These are phyloP conservation scores for Brachymystax lenok DNA, from an alignment of 2,797 vertebrate species.

Conservation along the genomic window DNA sequence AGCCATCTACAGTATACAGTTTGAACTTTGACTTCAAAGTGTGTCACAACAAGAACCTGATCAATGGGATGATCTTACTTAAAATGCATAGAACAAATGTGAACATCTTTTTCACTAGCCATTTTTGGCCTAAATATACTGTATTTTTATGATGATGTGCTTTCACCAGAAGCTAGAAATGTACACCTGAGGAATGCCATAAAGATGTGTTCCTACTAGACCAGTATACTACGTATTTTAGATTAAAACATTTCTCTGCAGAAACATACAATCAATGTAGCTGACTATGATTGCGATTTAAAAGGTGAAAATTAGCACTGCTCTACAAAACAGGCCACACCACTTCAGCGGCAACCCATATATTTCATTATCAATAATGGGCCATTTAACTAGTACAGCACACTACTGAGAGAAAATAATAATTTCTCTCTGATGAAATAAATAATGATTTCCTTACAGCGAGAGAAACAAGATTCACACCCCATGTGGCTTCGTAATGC, in stretches of 20 bases:
- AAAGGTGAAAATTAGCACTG: too few species aligned
- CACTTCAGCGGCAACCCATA: slow-evolving; percentile 15
- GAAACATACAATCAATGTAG: too few species aligned
- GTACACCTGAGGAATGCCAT: too few species aligned
- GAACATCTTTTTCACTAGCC: background rate
- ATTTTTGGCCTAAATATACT: too few species aligned
- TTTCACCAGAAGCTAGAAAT: too few species aligned
- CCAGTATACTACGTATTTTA: too few species aligned
- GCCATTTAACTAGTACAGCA: slow-evolving; percentile 27
- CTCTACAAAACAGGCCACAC: slow-evolving; percentile 4
- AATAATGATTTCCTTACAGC: slow-evolving; percentile 36
- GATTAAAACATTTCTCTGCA: too few species aligned
- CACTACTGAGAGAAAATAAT: slow-evolving; percentile 18
- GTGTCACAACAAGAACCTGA: background rate
- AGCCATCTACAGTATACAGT: too few species aligned
- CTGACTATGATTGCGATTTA: too few species aligned
- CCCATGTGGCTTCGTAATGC: slow-evolving; percentile 18
- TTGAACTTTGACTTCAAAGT: background rate
- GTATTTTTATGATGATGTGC: too few species aligned
- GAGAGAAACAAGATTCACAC: slow-evolving; percentile 18
- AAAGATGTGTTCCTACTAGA: too few species aligned
- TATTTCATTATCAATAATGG: slow-evolving; percentile 37
- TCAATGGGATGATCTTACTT: background rate
- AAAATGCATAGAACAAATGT: slow-evolving; percentile 7
- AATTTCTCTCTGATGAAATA: slow-evolving; percentile 43